These are phyloP conservation scores for Petromus typicus DNA, from an alignment of 2,113 vertebrate species.

Conservation along the genomic window DNA sequence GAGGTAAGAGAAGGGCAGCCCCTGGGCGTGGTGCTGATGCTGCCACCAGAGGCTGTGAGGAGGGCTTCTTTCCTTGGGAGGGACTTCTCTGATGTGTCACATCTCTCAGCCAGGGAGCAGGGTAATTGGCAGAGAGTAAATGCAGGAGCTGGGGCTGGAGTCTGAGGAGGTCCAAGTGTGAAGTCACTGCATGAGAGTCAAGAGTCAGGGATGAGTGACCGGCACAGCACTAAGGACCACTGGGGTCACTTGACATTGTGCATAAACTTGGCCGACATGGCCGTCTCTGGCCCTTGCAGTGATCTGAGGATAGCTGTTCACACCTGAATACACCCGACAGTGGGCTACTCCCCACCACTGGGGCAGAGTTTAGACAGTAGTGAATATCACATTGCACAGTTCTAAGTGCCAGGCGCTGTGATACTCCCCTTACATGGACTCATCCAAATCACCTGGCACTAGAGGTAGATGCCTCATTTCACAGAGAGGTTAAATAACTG, in stretches of 20 bases:
- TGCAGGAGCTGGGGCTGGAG: background rate
- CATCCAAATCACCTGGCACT: background rate
- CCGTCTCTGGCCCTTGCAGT: background rate
- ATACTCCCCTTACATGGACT: accelerated
- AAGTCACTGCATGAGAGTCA: background rate
- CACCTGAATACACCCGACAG: background rate
- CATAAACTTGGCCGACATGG: accelerated
- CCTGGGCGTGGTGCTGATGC: background rate
- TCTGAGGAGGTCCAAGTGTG: background rate
- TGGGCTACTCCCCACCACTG: no score
- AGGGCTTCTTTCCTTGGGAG: background rate
- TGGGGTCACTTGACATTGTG: accelerated
- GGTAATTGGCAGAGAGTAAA: background rate
- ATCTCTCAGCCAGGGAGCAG: background rate
- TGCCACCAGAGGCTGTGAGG: background rate
- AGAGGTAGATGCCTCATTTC: background rate
- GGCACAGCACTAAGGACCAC: no score
- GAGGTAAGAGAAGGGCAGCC: background rate
- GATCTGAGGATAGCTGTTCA: background rate
- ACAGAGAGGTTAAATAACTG: background rate
- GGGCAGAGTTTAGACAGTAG: background rate
- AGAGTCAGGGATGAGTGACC: background rate
- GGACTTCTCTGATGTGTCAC: background rate
- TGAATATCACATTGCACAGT: accelerated
- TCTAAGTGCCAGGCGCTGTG: background rate